These are phyloP conservation scores for Tauraco hartlaubi DNA, from an alignment of 2,797 vertebrate genomes.

Conservation along the genomic window DNA sequence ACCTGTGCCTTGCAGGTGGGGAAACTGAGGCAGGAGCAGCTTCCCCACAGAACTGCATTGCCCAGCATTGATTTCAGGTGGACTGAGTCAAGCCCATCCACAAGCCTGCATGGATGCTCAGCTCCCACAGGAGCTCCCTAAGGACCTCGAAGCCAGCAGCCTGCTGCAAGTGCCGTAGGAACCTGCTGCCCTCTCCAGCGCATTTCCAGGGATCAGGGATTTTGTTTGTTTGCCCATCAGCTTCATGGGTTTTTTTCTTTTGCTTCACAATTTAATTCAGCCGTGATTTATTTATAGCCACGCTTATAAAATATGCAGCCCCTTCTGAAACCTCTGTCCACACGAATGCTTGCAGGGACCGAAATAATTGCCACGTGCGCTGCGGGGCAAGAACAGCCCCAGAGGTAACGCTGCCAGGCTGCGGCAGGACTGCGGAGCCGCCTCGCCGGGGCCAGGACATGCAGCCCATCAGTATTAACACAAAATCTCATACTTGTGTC, in stretches of 20 bases:
- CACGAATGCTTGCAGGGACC: not conserved
- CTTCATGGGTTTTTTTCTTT: not conserved
- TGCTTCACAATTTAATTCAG: not conserved
- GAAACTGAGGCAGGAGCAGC: not conserved
- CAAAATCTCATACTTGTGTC: not conserved
- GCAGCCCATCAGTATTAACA: not conserved
- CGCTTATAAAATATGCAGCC: not conserved
- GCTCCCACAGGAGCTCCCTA: not conserved
- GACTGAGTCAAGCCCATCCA: not conserved
- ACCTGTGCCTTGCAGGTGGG: not conserved
- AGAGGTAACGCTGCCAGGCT: not conserved
- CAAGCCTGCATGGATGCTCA: fast-evolving
- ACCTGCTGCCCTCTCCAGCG: not conserved
- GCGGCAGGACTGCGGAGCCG: not conserved
- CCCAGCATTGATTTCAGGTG: not conserved
- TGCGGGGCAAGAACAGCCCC: not conserved
- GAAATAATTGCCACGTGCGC: fast-evolving
- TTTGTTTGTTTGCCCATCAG: not conserved
- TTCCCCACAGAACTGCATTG: not conserved
- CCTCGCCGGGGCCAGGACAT: not conserved
- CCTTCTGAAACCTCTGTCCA: not conserved
- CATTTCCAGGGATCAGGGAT: not conserved
- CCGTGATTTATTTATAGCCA: not conserved
- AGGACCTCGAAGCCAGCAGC: not conserved
- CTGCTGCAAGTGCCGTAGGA: not conserved